Percentiles rank a stretch among this genome's conserved stretches.
phyloP scores from a whole-genome alignment of 2,797 vertebrate species.

The Poecilia wingei region DNA sequence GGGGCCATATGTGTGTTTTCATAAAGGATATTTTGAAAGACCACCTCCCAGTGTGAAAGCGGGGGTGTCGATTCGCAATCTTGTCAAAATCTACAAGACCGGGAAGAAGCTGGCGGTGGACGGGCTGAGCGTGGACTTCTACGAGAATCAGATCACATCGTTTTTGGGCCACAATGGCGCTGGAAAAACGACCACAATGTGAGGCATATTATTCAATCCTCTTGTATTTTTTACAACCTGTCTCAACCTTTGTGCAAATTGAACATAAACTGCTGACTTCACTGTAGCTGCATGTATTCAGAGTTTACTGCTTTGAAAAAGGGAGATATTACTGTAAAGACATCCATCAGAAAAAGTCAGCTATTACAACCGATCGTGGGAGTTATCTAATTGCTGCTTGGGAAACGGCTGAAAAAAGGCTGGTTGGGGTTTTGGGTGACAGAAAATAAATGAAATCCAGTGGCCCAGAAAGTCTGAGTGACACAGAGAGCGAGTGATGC shows the following conservation, averaged over 20 bases:
- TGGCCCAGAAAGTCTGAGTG: slow-evolving; percentile 59
- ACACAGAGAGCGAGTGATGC: slow-evolving; percentile 54
- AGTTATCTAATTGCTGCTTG: slow-evolving; percentile 66
- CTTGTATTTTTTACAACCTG: slow-evolving; percentile 13
- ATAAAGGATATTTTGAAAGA: slow-evolving; percentile 89
- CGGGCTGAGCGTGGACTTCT: slow-evolving; percentile 93
- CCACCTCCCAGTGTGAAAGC: slow-evolving; percentile 84
- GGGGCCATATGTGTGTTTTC: slow-evolving; percentile 1
- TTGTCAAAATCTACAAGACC: slow-evolving; percentile 95
- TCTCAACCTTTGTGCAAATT: not conserved
- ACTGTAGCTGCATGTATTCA: slow-evolving; percentile 45
- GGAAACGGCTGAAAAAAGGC: slow-evolving; percentile 40
- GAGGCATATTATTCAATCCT: slow-evolving; percentile 63
- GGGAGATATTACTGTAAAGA: slow-evolving; percentile 36
- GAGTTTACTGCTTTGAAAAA: slow-evolving; percentile 41
- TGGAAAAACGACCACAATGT: slow-evolving; percentile 93
- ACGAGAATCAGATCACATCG: slow-evolving; percentile 96
- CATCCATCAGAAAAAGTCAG: slow-evolving; percentile 59
- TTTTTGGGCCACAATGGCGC: slow-evolving; percentile 98
- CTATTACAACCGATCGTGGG: slow-evolving; percentile 30
- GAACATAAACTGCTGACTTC: slow-evolving; percentile 18
- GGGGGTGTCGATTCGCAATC: slow-evolving; percentile 92
- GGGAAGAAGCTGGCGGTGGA: slow-evolving; percentile 96
- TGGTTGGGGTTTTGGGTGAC: slow-evolving; percentile 53
- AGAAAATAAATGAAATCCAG: slow-evolving; percentile 65